Conservation (phyloP, 2,113 vertebrate species). For the Tragelaphus imberbis region DNA sequence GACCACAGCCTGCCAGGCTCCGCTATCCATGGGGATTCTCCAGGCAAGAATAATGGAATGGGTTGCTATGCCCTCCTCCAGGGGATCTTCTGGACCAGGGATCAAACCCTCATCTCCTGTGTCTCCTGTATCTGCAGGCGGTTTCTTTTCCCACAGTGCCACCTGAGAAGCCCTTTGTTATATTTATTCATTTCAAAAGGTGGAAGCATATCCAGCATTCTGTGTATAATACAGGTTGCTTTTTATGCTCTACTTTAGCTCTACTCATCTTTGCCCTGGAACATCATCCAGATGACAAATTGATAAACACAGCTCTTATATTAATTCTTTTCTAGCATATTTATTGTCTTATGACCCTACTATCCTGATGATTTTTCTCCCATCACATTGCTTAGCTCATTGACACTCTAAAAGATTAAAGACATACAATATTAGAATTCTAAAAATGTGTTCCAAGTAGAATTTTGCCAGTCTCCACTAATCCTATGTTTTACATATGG, state of each 20-base stretch:
- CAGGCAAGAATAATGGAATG: background rate
- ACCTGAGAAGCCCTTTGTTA: background rate
- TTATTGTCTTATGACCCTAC: background rate
- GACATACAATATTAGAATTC: background rate
- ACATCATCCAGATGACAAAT: background rate
- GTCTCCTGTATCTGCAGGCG: background rate
- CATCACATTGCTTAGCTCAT: background rate
- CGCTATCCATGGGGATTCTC: background rate
- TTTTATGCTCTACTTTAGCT: background rate
- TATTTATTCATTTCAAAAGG: background rate
- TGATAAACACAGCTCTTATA: background rate
- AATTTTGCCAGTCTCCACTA: background rate
- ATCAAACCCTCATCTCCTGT: background rate
- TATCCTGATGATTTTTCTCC: background rate
- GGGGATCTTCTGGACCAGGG: background rate
- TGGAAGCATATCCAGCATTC: background rate
- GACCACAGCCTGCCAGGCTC: background rate
- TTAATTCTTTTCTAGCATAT: background rate
- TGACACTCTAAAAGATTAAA: conserved; percentile 1
- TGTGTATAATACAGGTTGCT: background rate
- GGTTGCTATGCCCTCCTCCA: background rate
- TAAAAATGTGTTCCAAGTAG: background rate
- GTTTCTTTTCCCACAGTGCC: background rate
- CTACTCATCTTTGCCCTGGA: background rate
- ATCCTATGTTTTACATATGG: background rate